A percentile compares a stretch with the other conserved stretches of the same genome.
phyloP scores from a whole-genome alignment of 2,888 invertebrate genomes.

The Petrophora chlorosata region DNA sequence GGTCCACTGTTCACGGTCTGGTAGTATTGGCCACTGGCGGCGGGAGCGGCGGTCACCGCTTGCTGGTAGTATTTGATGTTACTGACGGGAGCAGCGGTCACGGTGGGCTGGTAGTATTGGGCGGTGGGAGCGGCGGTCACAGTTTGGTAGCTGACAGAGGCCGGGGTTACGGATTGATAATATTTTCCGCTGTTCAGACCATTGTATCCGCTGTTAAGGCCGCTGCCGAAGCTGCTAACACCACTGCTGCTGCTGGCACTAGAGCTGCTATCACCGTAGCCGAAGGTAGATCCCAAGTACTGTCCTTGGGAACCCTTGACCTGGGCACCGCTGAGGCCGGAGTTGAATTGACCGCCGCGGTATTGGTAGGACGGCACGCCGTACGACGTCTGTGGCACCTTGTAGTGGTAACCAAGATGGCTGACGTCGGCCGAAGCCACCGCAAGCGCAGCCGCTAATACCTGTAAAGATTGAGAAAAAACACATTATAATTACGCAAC shows the following conservation, averaged over 20 bases:
- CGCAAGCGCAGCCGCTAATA: conserved; percentile 55
- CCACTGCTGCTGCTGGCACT: conserved; percentile 13
- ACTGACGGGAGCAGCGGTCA: conserved; percentile 11
- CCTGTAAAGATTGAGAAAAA: conserved; percentile 52
- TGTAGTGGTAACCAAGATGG: conserved; percentile 67
- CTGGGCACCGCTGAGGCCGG: conserved; percentile 33
- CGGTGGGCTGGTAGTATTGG: conserved; percentile 1
- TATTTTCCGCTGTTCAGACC: conserved; percentile 21
- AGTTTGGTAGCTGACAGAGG: conserved; percentile 5
- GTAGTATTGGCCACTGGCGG: neutral
- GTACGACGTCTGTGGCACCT: conserved; percentile 69
- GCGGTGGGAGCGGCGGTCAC: conserved; percentile 1
- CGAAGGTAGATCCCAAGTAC: conserved; percentile 31
- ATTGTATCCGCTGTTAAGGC: conserved; percentile 3
- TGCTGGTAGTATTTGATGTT: conserved; percentile 23
- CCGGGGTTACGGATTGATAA: conserved; percentile 1
- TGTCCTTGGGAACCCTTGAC: conserved; percentile 35
- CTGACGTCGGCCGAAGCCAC: conserved; percentile 64
- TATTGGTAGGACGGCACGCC: conserved; percentile 63
- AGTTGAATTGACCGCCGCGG: conserved; percentile 44
- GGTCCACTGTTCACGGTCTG: neutral
- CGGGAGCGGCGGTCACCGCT: conserved; percentile 6
- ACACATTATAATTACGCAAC: neutral
- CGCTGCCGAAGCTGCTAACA: conserved; percentile 5
- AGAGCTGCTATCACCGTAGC: conserved; percentile 24